Base-by-base conservation (phyloP, 1,140 invertebrate species). In the Sycophaga agraensis region DNA sequence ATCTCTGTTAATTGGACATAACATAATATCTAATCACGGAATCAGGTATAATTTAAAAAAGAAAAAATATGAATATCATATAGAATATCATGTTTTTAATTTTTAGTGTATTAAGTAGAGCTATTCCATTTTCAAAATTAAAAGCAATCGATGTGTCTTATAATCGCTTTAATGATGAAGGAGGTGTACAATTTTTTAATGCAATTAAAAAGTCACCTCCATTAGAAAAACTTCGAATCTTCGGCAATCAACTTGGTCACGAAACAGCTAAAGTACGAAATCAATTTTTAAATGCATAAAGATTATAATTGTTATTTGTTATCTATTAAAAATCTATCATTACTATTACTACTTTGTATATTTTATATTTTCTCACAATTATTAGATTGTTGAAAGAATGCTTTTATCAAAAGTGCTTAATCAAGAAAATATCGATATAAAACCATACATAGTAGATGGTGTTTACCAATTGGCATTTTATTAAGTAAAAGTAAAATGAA, bases 381-480 rank as follows among this genome's bases (percentile, higher is more conserved):
- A 50, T 19, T 50, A 81, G 77, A 72, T 79, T 31, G 67, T 86
- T 5, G 59, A 82, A 53, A 74, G 83, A 67, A 83, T 85, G 80
- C 45, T 86, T 6, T n/a, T 65, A 7, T 82, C 82, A 31, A 75
- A 76, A 1, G 75, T 77, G 0, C 64, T 86, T 1, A 71, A 77
- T 19, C 84, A 85, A 70, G 74, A 82, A 17, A 74, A 80, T 5
- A 74, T 86, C 31, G 85, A 87, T 66, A 78, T 86, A 0, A 78
- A 78, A 69, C 64, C 85, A 5, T 86, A 85, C 62, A 72, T 72
- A 57, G 79, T 84, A 0, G 82, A 85, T 72, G 77, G 73, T 0
- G 66, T 74, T 16, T 70, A 80, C n/a, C 65, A 81, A 31, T 75
- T 82, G 4, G 84, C 84, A 2, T 81, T 79, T 66, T 83, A 84